Conservation (phyloP, 2,888 invertebrate genomes). For the Drosophila quinaria region DNA sequence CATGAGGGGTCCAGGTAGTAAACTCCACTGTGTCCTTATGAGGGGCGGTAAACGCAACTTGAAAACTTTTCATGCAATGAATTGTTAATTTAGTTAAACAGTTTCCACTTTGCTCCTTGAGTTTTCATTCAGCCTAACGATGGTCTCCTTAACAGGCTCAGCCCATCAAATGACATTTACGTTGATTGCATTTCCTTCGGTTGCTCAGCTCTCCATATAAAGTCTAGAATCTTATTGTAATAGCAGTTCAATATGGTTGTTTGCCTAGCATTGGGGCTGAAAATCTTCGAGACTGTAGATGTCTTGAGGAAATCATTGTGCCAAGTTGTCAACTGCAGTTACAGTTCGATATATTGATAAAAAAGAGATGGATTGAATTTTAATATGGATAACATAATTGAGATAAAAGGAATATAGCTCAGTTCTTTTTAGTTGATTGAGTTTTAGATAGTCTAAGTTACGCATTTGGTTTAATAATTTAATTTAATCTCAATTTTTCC, state of each 20-base stretch:
- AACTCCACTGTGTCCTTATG: constrained; percentile 14
- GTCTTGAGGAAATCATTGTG: not conserved
- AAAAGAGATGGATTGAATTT: not conserved
- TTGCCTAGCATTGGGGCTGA: not conserved
- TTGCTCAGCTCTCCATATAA: constrained; percentile 6
- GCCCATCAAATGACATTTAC: constrained; percentile 57
- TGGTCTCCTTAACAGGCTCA: constrained; percentile 54
- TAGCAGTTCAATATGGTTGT: constrained; percentile 17
- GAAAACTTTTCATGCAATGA: constrained; percentile 71
- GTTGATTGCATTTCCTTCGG: constrained; percentile 62
- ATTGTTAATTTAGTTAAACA: constrained; percentile 79
- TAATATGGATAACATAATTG: not conserved
- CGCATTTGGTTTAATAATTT: too few relatives aligned
- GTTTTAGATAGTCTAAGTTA: too few relatives aligned
- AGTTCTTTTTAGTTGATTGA: not conserved
- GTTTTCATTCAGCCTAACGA: constrained; percentile 53
- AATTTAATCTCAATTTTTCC: too few relatives aligned
- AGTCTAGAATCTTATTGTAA: constrained; percentile 18
- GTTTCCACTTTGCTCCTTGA: constrained; percentile 36
- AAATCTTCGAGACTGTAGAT: not conserved
- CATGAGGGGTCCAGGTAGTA: constrained; percentile 32
- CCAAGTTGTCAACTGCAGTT: constrained; percentile 4
- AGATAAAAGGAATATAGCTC: not conserved
- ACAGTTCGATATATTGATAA: not conserved
- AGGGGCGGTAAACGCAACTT: constrained; percentile 30